Conservation (phyloP, 2,113 vertebrate genomes). For the Saguinus imperator region DNA sequence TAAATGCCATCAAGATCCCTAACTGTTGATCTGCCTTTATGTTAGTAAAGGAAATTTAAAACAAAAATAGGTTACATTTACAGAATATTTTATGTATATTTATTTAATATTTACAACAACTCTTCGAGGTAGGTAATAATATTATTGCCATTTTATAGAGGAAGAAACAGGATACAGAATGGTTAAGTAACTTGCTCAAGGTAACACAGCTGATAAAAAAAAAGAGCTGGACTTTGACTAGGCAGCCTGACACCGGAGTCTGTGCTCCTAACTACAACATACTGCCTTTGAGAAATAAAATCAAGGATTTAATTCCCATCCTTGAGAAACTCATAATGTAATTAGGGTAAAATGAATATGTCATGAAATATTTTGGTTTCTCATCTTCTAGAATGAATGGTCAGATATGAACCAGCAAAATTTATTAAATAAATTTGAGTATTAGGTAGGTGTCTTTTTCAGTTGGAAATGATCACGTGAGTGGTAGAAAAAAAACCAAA, state of each 20-base stretch:
- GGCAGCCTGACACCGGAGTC: background rate
- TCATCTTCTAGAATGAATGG: background rate
- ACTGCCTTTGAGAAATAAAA: background rate
- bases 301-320: background rate
- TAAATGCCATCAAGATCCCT: background rate
- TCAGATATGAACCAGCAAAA: background rate
- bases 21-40: background rate
- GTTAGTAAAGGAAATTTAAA: background rate
- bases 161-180: background rate
- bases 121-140: background rate
- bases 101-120: slow-evolving; percentile 27
- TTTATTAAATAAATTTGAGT: slow-evolving; percentile 40
- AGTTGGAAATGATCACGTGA: background rate
- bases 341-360: background rate
- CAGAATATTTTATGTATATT: background rate
- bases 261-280: background rate
- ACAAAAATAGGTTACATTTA: background rate
- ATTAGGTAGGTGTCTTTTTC: slow-evolving; percentile 8
- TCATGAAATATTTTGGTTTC: slow-evolving; percentile 14
- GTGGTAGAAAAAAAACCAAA: background rate
- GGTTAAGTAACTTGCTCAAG: background rate
- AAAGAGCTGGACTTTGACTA: background rate
- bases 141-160: background rate
- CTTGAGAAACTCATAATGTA: background rate
- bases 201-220: background rate